Evolutionary conservation across 2,113 vertebrate species (phyloP).

Genomic region (Epinephelus fuscoguttatus): DNA sequence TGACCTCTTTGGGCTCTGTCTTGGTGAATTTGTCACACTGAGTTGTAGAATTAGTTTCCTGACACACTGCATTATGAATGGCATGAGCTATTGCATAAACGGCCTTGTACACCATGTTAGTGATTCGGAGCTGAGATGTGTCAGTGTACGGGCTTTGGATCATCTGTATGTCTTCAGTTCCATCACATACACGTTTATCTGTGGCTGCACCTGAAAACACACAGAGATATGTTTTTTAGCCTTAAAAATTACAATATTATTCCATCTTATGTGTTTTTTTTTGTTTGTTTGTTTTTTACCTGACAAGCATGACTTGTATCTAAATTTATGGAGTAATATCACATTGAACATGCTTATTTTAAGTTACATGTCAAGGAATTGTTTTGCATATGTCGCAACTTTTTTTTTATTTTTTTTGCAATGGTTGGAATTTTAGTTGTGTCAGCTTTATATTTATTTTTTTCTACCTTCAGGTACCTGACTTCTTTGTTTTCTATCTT

Average conservation of each 20-base stretch:
- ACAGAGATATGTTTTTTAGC: neutral
- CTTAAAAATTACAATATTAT: too few species aligned
- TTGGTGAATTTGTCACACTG: constrained; percentile 59
- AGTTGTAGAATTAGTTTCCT: constrained; percentile 8
- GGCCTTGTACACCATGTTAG: constrained; percentile 84
- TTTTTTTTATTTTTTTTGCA: neutral
- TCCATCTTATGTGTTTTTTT: neutral
- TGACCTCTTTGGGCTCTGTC: constrained; percentile 71
- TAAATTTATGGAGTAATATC: too few species aligned
- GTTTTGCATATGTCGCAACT: neutral
- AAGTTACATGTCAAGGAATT: neutral
- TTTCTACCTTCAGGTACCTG: neutral
- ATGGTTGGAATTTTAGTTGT: neutral
- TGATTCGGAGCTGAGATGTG: constrained; percentile 78
- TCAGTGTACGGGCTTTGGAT: constrained; percentile 76
- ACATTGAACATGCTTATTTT: neutral
- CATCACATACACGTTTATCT: constrained; percentile 64
- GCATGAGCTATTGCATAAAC: constrained; percentile 77
- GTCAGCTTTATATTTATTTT: too few species aligned
- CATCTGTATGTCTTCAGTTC: constrained; percentile 63
- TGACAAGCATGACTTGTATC: too few species aligned
- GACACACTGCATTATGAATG: too few species aligned
- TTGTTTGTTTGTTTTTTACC: neutral
- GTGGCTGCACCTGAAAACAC: constrained; percentile 15
- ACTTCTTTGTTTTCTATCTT: constrained; percentile 13